These are phyloP conservation scores for Catocala sponsa DNA, from an alignment of 2,888 invertebrate genomes.

Conservation along the genomic window DNA sequence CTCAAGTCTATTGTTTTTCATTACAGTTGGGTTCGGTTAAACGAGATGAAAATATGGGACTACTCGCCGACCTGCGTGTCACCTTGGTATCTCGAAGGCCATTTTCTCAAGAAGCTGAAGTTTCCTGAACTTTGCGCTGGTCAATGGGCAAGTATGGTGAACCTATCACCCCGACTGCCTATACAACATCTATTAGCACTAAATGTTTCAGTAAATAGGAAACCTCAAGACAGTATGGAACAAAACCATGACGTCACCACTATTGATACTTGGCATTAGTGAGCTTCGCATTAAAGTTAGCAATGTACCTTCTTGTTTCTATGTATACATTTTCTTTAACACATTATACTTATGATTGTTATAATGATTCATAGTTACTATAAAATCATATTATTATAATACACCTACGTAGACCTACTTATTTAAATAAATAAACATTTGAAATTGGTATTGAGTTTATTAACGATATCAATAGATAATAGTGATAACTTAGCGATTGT, in stretches of 20 bases:
- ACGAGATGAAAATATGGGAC: conserved; percentile 91
- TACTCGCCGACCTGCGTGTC: conserved; percentile 91
- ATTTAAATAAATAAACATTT: conserved; percentile 23
- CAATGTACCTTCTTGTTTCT: background rate
- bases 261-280: conserved; percentile 71
- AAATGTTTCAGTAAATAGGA: conserved; percentile 83
- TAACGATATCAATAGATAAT: conserved; percentile 28
- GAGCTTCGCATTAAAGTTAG: conserved; percentile 10
- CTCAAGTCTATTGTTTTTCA: conserved; percentile 14
- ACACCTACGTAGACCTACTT: no score
- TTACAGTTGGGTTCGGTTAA: conserved; percentile 90
- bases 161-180: conserved; percentile 90
- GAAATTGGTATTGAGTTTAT: conserved; percentile 12
- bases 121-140: conserved; percentile 92
- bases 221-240: conserved; percentile 83
- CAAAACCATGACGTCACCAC: conserved; percentile 80
- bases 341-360: no score
- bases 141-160: conserved; percentile 93
- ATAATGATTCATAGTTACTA: no score
- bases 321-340: no score
- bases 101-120: conserved; percentile 90
- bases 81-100: conserved; percentile 91
- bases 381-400: no score
- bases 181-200: conserved; percentile 84
- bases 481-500: conserved; percentile 26